phyloP scores from a whole-genome alignment of 2,113 vertebrate genomes.

The Martes martes region DNA sequence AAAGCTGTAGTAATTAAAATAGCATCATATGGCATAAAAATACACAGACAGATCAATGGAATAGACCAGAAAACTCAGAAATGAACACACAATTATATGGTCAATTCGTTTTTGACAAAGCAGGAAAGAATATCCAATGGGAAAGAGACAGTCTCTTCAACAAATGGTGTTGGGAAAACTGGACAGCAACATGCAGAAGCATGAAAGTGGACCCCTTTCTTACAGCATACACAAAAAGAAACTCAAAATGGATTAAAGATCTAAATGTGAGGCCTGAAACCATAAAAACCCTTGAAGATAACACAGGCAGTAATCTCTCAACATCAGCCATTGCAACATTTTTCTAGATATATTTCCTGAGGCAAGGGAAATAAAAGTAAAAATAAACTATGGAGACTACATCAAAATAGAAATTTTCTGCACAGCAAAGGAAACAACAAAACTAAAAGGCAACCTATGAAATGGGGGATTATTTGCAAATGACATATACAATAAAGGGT shows the following conservation, averaged over 20 bases:
- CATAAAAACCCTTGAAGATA: not conserved
- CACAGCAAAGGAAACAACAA: not conserved
- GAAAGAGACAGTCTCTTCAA: not conserved
- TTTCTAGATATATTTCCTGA: not conserved
- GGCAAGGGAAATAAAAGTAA: not conserved
- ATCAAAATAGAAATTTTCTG: not conserved
- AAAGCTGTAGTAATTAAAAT: not conserved
- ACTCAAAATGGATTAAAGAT: not conserved
- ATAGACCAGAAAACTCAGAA: not conserved
- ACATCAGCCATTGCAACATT: not conserved
- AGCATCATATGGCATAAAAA: not conserved
- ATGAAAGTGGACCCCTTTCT: not conserved
- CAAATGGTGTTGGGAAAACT: not conserved
- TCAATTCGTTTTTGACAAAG: not conserved
- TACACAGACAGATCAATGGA: not conserved
- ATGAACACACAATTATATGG: not conserved
- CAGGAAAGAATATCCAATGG: not conserved
- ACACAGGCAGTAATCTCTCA: not conserved
- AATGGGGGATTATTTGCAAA: not conserved
- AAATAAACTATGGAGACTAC: not conserved
- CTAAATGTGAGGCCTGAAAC: not conserved
- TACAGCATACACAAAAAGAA: not conserved
- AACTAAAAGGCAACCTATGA: not conserved
- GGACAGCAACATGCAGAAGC: not conserved
- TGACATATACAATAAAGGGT: not conserved